Percentiles rank a stretch among this genome's conserved stretches.
These are phyloP conservation scores for Leptopterna dolabrata DNA, from an alignment of 2,888 invertebrate genomes.

Conservation along the genomic window DNA sequence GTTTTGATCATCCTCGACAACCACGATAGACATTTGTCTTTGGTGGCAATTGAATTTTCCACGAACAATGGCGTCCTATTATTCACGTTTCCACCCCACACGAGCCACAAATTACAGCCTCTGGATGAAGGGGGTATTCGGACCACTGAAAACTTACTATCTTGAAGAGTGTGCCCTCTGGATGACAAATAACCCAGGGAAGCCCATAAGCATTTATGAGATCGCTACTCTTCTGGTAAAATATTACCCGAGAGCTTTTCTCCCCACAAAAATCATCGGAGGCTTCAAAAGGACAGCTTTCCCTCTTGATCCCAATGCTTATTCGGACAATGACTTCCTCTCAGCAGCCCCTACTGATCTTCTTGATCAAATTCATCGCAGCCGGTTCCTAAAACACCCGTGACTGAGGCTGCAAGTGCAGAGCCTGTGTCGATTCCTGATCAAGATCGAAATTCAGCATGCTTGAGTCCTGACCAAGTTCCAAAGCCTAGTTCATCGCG, in stretches of 20 bases:
- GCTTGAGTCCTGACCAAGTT: slow-evolving; percentile 15
- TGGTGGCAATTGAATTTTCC: slow-evolving; percentile 62
- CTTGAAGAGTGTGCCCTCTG: slow-evolving; percentile 63
- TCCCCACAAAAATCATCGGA: slow-evolving; percentile 62
- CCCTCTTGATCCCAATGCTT: slow-evolving; percentile 51
- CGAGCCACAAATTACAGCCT: slow-evolving; percentile 65
- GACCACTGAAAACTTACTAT: slow-evolving; percentile 65
- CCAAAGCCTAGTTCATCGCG: slow-evolving; percentile 5
- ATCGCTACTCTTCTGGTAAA: slow-evolving; percentile 62
- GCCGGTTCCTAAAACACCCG: neutral
- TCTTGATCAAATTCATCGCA: neutral
- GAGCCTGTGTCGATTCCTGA: neutral
- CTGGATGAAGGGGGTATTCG: slow-evolving; percentile 64
- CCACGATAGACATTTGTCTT: slow-evolving; percentile 51
- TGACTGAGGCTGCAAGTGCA: neutral
- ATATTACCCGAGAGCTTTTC: slow-evolving; percentile 63
- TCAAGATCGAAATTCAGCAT: slow-evolving; percentile 25
- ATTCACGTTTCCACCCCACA: slow-evolving; percentile 66
- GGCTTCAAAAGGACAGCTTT: slow-evolving; percentile 62
- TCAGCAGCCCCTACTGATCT: slow-evolving; percentile 30
- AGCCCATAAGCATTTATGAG: slow-evolving; percentile 65
- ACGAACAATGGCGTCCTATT: slow-evolving; percentile 65
- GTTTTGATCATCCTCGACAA: slow-evolving; percentile 42
- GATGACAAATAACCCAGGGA: slow-evolving; percentile 64
- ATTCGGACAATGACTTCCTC: slow-evolving; percentile 21